Base-by-base conservation (phyloP, 2,888 invertebrate species). In the Laspeyria flexula region DNA sequence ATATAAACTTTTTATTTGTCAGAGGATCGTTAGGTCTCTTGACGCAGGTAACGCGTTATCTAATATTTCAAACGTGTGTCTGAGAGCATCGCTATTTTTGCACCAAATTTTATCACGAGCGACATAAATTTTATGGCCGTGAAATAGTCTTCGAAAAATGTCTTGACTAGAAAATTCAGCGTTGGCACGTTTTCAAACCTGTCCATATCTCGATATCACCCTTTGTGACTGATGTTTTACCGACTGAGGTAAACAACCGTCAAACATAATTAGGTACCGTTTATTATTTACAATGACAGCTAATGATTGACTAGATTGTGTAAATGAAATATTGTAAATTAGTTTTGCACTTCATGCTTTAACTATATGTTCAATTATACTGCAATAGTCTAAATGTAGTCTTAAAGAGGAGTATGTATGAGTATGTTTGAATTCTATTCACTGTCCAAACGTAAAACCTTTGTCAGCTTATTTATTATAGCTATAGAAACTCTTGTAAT, bases 171-270 rank as follows among this genome's bases (percentile, higher is more conserved):
- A 79, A 80, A 78, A 79, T 75, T 75, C 46, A 51, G 44, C 43
- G 72, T 76, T 90, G 90, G 90, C 90, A 89, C 65, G 55, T 52
- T 67, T 76, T 86, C 90, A 90, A 90, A 78, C 64, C 60, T 77
- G 77, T 79, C 79, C 71, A 76, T 81, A 80, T 75, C 76, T 68
- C 59, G 73, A 78, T 80, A 66, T 56, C 71, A 59, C 48, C 62
- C 71, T 80, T 77, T 78, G 75, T 75, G 60, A 66, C 59, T 56
- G 41, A 55, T 60, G 45, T 53, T 59, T 66, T 63, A 72, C 64
- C 59, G 58, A 63, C 57, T 67, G 62, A 65, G 60, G 60, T 65
- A 61, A 74, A 70, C 55, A 65, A 50, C 57, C 68, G 63, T 60
- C 60, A 50, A 55, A 49, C 4, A 45, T 55, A 58, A 59, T 65